Evolutionary conservation across 2,888 invertebrate genomes (phyloP).

Genomic region (Synergus umbraculus): DNA sequence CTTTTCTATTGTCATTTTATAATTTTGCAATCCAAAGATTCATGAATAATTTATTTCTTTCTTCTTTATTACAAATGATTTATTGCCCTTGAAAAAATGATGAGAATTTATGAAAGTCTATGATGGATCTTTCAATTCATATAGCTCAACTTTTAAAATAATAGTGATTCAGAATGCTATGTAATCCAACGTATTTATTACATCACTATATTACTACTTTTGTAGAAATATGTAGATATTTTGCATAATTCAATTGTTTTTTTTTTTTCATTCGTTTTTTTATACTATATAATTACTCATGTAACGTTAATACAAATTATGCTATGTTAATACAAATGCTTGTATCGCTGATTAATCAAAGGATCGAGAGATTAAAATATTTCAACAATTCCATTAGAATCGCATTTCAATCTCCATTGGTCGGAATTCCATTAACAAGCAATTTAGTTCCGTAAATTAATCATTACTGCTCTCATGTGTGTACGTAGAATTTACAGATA

Average conservation of each 20-base stretch:
- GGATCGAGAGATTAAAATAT: background rate
- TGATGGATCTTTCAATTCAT: slow-evolving; percentile 8
- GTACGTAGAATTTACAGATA: too few species aligned
- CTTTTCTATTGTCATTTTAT: background rate
- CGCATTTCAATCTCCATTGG: background rate
- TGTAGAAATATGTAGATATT: background rate
- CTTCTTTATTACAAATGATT: background rate
- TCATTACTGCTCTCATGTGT: background rate
- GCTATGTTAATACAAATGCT: too few species aligned
- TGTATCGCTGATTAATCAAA: too few species aligned
- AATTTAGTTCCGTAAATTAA: slow-evolving; percentile 14
- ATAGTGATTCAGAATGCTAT: background rate
- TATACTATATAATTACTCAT: background rate
- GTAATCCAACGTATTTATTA: background rate
- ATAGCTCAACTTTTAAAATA: background rate
- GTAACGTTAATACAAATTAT: too few species aligned
- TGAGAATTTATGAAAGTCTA: background rate
- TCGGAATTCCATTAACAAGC: background rate
- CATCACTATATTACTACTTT: background rate
- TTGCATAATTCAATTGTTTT: background rate
- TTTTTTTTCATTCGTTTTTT: background rate
- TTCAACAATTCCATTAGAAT: slow-evolving; percentile 17
- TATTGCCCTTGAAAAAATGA: slow-evolving; percentile 4
- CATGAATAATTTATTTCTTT: background rate
- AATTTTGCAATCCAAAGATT: background rate